phyloP scores from a whole-genome alignment of 1,140 invertebrate genomes.

The Drosophila pachea region DNA sequence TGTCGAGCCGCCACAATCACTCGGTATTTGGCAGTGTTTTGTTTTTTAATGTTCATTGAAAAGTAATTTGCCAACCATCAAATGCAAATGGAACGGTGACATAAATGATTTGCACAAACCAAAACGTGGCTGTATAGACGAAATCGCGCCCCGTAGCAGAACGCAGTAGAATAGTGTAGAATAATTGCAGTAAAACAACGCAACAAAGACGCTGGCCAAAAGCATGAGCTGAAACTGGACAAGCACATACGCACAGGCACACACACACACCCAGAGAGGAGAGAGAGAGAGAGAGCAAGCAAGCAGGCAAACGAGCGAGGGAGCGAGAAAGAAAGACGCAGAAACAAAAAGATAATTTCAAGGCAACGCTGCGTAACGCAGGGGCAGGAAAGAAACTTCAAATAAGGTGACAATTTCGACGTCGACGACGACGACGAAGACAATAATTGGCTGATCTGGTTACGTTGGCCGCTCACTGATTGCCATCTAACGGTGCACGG shows the following conservation, averaged over 20 bases:
- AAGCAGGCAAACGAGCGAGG: neutral
- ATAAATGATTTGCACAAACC: constrained; percentile 39
- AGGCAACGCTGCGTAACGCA: constrained; percentile 38
- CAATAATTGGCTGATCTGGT: constrained; percentile 25
- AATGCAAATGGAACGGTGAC: constrained; percentile 51
- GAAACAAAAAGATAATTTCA: constrained; percentile 39
- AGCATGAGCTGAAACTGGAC: constrained; percentile 53
- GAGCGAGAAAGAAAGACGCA: neutral
- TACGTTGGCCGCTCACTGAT: constrained; percentile 16
- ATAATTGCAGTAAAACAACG: constrained; percentile 5
- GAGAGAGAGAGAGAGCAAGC: neutral
- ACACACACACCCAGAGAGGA: constrained; percentile 3
- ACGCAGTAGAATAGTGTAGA: constrained; percentile 35
- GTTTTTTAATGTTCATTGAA: constrained; percentile 47
- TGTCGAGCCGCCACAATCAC: constrained; percentile 26
- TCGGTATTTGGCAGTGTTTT: constrained; percentile 38
- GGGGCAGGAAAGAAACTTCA: constrained; percentile 21
- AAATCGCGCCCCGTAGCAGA: constrained; percentile 23
- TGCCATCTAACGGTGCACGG: neutral
- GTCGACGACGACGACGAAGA: constrained; percentile 24
- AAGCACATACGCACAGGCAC: constrained; percentile 10
- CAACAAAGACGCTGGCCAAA: constrained; percentile 44
- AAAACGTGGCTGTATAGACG: constrained; percentile 30
- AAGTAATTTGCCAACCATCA: constrained; percentile 39
- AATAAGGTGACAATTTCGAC: constrained; percentile 41